Conservation (phyloP, 2,113 vertebrate species). For the Nycticebus coucang region DNA sequence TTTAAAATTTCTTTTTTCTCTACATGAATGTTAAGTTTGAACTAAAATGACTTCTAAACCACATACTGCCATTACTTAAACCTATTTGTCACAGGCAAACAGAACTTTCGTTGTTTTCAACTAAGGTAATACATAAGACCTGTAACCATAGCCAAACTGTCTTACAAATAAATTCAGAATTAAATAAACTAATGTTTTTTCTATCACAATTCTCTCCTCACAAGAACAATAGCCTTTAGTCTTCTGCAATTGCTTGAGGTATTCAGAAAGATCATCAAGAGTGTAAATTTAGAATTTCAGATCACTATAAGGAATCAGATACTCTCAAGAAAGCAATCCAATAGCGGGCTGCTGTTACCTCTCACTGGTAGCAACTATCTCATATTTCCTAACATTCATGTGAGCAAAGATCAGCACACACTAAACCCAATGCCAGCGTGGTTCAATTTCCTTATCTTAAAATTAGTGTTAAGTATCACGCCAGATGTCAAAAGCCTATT, state of each 20-base stretch:
- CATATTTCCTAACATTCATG: slow-evolving; percentile 20
- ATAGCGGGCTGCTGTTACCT: slow-evolving; percentile 2
- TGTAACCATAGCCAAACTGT: not conserved
- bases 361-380: slow-evolving; percentile 51
- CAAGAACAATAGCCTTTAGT: slow-evolving; percentile 21
- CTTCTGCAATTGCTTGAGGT: not conserved
- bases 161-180: slow-evolving; percentile 9
- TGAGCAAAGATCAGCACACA: not conserved
- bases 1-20: slow-evolving; percentile 30
- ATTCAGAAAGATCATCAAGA: slow-evolving; percentile 37
- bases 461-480: not conserved
- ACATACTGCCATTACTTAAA: not conserved
- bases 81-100: not conserved
- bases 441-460: not conserved
- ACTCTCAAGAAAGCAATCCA: slow-evolving; percentile 32
- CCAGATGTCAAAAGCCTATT: slow-evolving; percentile 38
- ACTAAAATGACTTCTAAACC: slow-evolving; percentile 21
- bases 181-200: not conserved
- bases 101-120: slow-evolving; percentile 53
- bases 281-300: slow-evolving; percentile 41
- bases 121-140: not conserved
- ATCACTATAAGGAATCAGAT: slow-evolving; percentile 47
- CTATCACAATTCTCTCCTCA: not conserved
- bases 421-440: not conserved
- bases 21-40: not conserved